Conservation (phyloP, 2,113 vertebrate genomes). For the Engystomops pustulosus region DNA sequence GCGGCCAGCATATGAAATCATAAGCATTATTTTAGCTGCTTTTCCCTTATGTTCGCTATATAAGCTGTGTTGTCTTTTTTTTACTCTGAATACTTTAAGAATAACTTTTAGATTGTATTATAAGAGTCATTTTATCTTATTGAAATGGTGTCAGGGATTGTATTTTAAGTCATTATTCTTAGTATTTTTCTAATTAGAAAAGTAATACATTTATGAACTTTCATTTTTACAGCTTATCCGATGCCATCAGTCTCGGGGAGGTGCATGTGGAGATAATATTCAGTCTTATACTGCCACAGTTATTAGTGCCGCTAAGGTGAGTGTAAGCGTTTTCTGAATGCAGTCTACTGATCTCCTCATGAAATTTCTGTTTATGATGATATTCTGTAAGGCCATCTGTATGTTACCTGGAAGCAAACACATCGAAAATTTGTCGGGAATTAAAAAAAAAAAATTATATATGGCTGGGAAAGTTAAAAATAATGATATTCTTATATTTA, state of each 20-base stretch:
- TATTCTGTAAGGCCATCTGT: too few species aligned
- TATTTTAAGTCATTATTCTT: neutral
- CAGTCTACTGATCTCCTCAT: too few species aligned
- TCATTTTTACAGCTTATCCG: slow-evolving; percentile 85
- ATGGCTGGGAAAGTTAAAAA: too few species aligned
- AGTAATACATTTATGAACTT: slow-evolving; percentile 36
- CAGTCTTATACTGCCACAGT: slow-evolving; percentile 98
- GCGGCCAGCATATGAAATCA: neutral
- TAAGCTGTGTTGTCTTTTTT: neutral
- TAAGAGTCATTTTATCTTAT: neutral
- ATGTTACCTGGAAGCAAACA: too few species aligned
- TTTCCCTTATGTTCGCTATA: neutral
- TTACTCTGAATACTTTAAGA: too few species aligned
- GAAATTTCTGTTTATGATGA: too few species aligned
- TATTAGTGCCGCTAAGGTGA: slow-evolving; percentile 98
- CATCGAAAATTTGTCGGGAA: too few species aligned
- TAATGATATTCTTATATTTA: too few species aligned
- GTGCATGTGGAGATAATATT: slow-evolving; percentile 96
- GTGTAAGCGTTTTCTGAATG: too few species aligned
- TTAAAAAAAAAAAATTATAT: too few species aligned
- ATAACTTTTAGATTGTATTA: neutral
- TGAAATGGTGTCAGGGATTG: neutral
- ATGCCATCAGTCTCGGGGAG: slow-evolving; percentile 97
- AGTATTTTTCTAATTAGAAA: neutral
- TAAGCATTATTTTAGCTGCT: neutral